phyloP scores from a whole-genome alignment of 1,140 invertebrate genomes.

The Trinorchestia longiramus region DNA sequence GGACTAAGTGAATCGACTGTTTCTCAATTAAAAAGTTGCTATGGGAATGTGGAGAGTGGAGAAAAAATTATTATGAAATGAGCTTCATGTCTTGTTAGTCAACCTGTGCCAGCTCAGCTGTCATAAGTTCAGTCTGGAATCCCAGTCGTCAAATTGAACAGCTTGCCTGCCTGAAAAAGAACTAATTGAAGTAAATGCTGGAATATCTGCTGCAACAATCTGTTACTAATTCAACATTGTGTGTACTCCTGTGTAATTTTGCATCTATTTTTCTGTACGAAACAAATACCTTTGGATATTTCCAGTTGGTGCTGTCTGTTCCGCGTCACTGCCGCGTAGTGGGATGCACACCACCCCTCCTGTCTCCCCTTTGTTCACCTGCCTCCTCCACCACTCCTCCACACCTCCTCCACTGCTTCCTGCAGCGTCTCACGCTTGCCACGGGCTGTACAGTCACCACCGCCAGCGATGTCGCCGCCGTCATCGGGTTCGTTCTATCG shows the following conservation, averaged over 20 bases:
- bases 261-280: too few relatives aligned
- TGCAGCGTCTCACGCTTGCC: slow-evolving; percentile 14
- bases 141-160: too few relatives aligned
- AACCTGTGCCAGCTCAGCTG: too few relatives aligned
- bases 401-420: slow-evolving; percentile 28
- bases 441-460: slow-evolving; percentile 4
- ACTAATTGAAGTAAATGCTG: neutral
- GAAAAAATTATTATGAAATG: too few relatives aligned
- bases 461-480: slow-evolving; percentile 31
- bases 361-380: neutral
- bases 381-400: slow-evolving; percentile 40
- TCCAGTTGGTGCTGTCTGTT: slow-evolving; percentile 11
- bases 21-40: too few relatives aligned
- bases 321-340: neutral
- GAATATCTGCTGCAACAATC: neutral
- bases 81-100: too few relatives aligned
- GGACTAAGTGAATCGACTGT: too few relatives aligned
- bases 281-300: neutral
- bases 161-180: too few relatives aligned
- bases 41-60: too few relatives aligned
- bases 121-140: too few relatives aligned
- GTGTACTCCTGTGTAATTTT: neutral
- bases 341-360: slow-evolving; percentile 1
- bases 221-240: neutral
- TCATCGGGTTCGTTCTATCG: neutral